Base-by-base conservation (phyloP, 2,113 vertebrate genomes). In the Saiga tatarica region DNA sequence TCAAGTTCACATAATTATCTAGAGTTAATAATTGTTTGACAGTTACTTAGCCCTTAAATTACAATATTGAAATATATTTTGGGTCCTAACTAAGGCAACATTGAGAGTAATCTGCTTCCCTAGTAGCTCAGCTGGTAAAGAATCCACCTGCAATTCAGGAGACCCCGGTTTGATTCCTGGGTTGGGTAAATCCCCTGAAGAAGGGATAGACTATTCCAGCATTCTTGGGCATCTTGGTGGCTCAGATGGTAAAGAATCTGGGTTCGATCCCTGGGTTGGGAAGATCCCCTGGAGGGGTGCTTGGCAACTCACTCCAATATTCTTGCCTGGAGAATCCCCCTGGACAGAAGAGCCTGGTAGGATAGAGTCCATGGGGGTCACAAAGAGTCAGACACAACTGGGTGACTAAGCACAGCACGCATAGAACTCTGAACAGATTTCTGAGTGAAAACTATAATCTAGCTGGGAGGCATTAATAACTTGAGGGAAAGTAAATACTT, bases 31-130 rank as follows among this genome's bases (percentile, higher is more conserved):
- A 7, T 89, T 33, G 89, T 88, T 96, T 98, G 86, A 88, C 76
- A 83, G 11, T 98, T 50, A 60, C 52, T 71, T 93, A 67, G 19
- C n/a, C 25, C 64, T 93, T 91, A 86, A 91, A 39, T 94, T 36
- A 82, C 3, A 78, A 39, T 78, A 86, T 28, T 81, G 78, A 97
- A 94, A 55, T 95, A 79, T 5, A 42, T 89, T 90, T 97, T 94
- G 78, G 59, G 36, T 97, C 92, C 93, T 95, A 96, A 84, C 39
- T 36, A 88, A 97, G 87, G n/a, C 78, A 94, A 33, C 23, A 82
- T 97, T 97, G 52, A 96, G 85, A 87, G 47, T 87, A 95, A 78
- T 57, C 25, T 83, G 36, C 67, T 39, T 74, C 10, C 21, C 67
- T 39, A 74, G 36, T 74, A 74, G 67, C 67, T 74, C 67, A 74